phyloP scores from a whole-genome alignment of 2,797 vertebrate species.

The Columba guinea region DNA sequence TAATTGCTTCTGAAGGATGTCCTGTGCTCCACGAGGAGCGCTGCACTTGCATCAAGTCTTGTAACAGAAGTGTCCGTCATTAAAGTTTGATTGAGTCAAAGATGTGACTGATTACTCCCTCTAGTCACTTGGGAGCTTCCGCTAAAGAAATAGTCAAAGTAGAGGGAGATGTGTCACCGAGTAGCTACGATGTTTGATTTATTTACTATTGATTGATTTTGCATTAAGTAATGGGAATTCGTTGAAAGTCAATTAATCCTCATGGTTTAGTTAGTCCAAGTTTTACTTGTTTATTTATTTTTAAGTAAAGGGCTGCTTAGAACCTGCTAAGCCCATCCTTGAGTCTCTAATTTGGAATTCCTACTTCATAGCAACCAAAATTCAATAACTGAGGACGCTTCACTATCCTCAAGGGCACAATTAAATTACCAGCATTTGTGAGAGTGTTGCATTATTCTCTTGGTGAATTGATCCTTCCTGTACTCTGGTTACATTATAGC shows the following conservation, averaged over 20 bases:
- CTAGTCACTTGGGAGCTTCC: neutral
- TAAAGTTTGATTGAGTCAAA: neutral
- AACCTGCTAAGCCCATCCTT: neutral
- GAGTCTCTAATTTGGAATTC: neutral
- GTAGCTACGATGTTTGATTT: neutral
- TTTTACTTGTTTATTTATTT: neutral
- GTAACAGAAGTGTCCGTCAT: neutral
- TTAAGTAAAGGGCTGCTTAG: neutral
- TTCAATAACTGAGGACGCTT: neutral
- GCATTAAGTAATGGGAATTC: neutral
- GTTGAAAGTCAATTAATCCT: neutral
- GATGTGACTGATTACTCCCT: neutral
- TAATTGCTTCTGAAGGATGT: neutral
- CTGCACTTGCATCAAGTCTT: neutral
- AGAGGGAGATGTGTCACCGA: neutral
- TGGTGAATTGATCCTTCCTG: neutral
- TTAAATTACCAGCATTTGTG: neutral
- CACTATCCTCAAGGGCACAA: neutral
- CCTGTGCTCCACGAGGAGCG: neutral
- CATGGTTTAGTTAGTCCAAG: neutral
- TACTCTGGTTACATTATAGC: neutral
- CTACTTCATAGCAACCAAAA: neutral
- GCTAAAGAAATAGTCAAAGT: neutral
- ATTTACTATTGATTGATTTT: neutral
- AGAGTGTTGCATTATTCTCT: neutral